Evolutionary conservation across 2,113 vertebrate species (phyloP).

Genomic region (Protomyctophum bolini): DNA sequence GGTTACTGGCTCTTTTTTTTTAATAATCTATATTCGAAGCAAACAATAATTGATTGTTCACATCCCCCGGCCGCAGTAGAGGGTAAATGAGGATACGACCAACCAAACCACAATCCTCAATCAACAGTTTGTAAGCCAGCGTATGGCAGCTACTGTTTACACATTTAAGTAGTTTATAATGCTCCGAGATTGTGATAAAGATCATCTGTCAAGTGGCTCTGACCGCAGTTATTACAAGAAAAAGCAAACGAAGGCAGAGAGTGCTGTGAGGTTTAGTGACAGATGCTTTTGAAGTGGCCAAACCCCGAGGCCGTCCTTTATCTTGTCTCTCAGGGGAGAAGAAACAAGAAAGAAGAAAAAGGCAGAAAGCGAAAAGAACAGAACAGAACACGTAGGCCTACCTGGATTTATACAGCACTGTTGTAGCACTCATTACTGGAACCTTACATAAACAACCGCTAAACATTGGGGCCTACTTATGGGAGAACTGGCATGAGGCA

Average conservation of each 20-base stretch:
- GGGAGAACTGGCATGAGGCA: constrained; percentile 56
- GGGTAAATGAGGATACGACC: constrained; percentile 52
- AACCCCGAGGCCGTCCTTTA: constrained; percentile 1
- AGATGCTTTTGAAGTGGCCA: constrained; percentile 26
- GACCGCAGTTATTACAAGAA: constrained; percentile 21
- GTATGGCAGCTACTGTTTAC: constrained; percentile 47
- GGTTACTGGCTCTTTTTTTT: constrained; percentile 45
- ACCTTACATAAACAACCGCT: constrained; percentile 34
- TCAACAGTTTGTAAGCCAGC: constrained; percentile 18
- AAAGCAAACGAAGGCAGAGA: constrained; percentile 9
- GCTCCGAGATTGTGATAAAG: constrained; percentile 11
- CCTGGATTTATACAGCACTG: constrained; percentile 13
- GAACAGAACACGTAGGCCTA: constrained; percentile 6
- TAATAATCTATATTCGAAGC: constrained; percentile 39
- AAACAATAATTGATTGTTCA: constrained; percentile 52
- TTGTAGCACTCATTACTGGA: constrained; percentile 23
- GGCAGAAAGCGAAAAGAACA: neutral
- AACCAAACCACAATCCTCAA: constrained; percentile 25
- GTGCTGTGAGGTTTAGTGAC: constrained; percentile 5
- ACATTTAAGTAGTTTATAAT: constrained; percentile 25
- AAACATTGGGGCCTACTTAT: constrained; percentile 28
- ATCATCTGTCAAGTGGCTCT: constrained; percentile 19
- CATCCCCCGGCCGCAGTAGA: constrained; percentile 33
- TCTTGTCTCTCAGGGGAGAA: neutral
- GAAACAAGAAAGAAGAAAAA: neutral